Evolutionary conservation across 2,113 vertebrate genomes (phyloP).

Genomic region (Zapus hudsonius): DNA sequence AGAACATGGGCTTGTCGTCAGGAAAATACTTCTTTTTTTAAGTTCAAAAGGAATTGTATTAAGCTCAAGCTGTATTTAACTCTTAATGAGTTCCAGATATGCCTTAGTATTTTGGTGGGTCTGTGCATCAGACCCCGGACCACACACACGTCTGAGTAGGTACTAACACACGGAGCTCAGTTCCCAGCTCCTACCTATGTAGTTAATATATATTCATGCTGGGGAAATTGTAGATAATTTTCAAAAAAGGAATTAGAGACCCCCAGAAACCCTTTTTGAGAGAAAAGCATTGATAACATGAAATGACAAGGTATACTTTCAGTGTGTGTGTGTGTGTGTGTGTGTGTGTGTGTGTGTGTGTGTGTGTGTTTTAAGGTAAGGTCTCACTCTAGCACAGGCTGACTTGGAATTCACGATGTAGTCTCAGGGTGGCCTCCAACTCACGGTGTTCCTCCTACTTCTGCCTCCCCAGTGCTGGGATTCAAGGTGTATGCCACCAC

Average conservation of each 20-base stretch:
- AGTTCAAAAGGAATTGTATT: conserved; percentile 22
- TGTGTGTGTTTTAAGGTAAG: too few species aligned
- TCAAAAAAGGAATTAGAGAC: neutral
- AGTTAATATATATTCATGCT: neutral
- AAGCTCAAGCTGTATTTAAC: neutral
- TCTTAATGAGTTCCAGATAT: conserved; percentile 19
- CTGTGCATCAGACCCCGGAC: neutral
- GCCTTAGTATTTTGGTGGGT: neutral
- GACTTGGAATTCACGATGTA: too few species aligned
- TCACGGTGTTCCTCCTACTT: too few species aligned
- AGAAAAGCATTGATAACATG: neutral
- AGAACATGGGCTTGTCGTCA: neutral
- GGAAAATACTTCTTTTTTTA: conserved; percentile 6
- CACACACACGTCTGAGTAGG: neutral
- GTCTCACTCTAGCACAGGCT: too few species aligned
- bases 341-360: too few species aligned
- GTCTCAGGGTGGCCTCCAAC: too few species aligned
- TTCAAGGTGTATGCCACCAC: too few species aligned
- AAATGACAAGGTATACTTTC: neutral
- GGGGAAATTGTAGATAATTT: conserved; percentile 25
- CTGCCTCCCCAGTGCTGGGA: too few species aligned
- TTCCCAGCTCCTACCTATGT: neutral
- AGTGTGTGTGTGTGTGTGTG: too few species aligned
- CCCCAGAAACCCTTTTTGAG: neutral
- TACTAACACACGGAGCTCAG: neutral